Evolutionary conservation across 2,888 invertebrate genomes (phyloP).

Genomic region (Noctua comes): DNA sequence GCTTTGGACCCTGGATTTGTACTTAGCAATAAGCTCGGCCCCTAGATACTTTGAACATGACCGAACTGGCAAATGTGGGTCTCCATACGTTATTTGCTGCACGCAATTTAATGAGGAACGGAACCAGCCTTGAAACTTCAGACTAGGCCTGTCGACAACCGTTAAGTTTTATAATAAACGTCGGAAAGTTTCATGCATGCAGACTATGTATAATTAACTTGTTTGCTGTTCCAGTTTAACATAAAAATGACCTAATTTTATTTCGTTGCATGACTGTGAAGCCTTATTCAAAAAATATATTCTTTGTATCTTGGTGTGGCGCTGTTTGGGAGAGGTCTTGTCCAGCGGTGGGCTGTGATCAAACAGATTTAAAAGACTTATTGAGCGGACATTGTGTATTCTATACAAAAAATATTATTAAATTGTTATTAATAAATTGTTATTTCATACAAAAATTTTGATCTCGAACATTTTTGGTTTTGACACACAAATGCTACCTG

Average conservation of each 20-base stretch:
- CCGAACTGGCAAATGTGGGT: background rate
- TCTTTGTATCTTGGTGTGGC: background rate
- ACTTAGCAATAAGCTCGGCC: background rate
- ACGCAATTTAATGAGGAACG: background rate
- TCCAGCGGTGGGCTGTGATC: background rate
- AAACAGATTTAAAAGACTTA: no score
- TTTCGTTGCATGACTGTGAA: constrained; percentile 10
- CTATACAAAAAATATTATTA: no score
- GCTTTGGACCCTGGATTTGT: background rate
- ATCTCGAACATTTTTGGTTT: no score
- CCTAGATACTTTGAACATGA: background rate
- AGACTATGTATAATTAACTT: constrained; percentile 17
- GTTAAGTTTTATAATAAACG: constrained; percentile 24
- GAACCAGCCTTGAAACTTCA: constrained; percentile 10
- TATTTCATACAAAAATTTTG: no score
- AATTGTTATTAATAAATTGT: no score
- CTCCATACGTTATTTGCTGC: background rate
- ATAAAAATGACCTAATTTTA: constrained; percentile 33
- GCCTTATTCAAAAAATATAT: background rate
- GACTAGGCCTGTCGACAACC: background rate
- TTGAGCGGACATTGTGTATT: no score
- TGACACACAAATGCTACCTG: no score
- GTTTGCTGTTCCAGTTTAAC: constrained; percentile 18
- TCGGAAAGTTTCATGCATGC: constrained; percentile 6
- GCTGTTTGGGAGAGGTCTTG: background rate